These are phyloP conservation scores for Buathra laborator DNA, from an alignment of 2,888 invertebrate species.

Conservation along the genomic window DNA sequence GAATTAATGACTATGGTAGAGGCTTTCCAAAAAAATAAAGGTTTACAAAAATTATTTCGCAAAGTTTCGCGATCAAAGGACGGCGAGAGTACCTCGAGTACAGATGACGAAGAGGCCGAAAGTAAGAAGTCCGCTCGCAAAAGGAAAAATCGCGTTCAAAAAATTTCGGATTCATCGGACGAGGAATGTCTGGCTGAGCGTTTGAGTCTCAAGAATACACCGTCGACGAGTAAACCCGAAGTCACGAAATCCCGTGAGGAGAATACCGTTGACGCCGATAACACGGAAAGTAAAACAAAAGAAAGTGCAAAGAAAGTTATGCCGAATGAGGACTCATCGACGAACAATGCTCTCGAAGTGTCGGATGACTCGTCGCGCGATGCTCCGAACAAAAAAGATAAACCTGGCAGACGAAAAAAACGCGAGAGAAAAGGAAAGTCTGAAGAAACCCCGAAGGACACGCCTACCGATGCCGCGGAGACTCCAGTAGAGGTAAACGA, in stretches of 20 bases:
- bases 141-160: constrained; percentile 77
- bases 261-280: constrained; percentile 41
- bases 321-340: constrained; percentile 59
- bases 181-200: constrained; percentile 78
- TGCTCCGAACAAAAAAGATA: constrained; percentile 67
- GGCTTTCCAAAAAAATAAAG: too few relatives aligned
- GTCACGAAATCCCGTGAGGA: constrained; percentile 14
- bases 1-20: too few relatives aligned
- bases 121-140: constrained; percentile 64
- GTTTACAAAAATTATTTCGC: too few relatives aligned
- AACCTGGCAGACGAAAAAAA: constrained; percentile 60
- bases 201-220: constrained; percentile 56
- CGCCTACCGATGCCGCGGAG: constrained; percentile 56
- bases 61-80: background rate
- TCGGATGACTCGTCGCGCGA: constrained; percentile 61
- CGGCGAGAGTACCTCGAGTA: constrained; percentile 70
- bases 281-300: constrained; percentile 55
- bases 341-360: constrained; percentile 21
- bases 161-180: constrained; percentile 79
- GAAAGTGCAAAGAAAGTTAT: constrained; percentile 52
- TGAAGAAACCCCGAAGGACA: background rate
- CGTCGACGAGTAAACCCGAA: constrained; percentile 35
- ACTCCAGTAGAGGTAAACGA: constrained; percentile 61
- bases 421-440: constrained; percentile 48
- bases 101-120: constrained; percentile 78